Percentiles rank a stretch among this genome's conserved stretches.
Evolutionary conservation across 2,797 vertebrate species (phyloP).

Genomic region (Microtus obscurus): DNA sequence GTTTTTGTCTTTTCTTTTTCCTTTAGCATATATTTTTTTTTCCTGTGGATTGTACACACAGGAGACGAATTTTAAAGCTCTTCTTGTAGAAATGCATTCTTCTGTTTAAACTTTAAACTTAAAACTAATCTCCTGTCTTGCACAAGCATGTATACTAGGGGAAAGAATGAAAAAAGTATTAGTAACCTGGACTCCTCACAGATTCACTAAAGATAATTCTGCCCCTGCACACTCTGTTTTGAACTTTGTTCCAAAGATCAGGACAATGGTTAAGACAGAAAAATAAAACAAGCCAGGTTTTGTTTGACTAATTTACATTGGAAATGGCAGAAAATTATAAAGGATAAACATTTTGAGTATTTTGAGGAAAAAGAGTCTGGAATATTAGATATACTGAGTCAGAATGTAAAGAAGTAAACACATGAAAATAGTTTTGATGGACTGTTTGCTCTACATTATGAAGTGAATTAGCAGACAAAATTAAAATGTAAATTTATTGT

Average conservation of each 20-base stretch:
- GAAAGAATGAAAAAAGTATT: constrained; percentile 69
- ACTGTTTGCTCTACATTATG: neutral
- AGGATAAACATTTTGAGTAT: constrained; percentile 51
- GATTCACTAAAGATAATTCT: constrained; percentile 64
- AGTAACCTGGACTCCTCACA: constrained; percentile 65
- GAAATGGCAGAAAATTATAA: constrained; percentile 65
- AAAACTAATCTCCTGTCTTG: constrained; percentile 69
- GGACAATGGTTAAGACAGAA: constrained; percentile 68
- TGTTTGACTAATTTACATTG: constrained; percentile 64
- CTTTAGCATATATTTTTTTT: constrained; percentile 59
- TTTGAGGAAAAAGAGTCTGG: constrained; percentile 27
- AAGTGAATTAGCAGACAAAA: constrained; percentile 46
- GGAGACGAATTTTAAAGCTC: constrained; percentile 71
- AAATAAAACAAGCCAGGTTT: constrained; percentile 65
- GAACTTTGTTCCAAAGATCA: constrained; percentile 74
- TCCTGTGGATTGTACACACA: constrained; percentile 73
- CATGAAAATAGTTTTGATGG: constrained; percentile 21
- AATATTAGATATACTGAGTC: constrained; percentile 26
- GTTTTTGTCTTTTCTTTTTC: constrained; percentile 58
- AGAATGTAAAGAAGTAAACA: constrained; percentile 12
- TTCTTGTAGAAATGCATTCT: constrained; percentile 67
- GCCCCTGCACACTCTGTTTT: constrained; percentile 52
- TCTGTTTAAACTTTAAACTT: constrained; percentile 77
- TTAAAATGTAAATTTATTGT: constrained; percentile 17
- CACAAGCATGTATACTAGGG: constrained; percentile 29